Evolutionary conservation across 2,113 vertebrate genomes (phyloP).

Genomic region (Meles meles): DNA sequence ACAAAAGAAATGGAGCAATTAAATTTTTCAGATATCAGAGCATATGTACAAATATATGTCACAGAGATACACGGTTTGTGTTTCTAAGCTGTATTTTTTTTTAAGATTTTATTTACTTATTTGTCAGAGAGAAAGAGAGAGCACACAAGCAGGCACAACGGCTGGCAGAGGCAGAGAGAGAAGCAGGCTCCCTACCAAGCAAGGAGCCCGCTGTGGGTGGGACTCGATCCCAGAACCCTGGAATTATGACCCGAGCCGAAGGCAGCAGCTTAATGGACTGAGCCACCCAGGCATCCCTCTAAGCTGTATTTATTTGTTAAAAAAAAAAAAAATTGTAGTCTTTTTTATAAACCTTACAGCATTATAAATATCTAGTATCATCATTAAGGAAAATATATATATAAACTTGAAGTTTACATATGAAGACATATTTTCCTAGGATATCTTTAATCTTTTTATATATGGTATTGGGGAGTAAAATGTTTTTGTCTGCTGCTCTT

Average conservation of each 20-base stretch:
- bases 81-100: too few species aligned
- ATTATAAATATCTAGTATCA: neutral
- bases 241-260: too few species aligned
- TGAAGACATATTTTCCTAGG: neutral
- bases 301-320: neutral
- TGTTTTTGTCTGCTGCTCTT: neutral
- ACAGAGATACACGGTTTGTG: neutral
- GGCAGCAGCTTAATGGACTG: too few species aligned
- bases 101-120: too few species aligned
- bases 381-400: neutral
- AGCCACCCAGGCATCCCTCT: too few species aligned
- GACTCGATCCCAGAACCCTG: too few species aligned
- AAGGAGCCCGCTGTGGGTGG: too few species aligned
- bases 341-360: neutral
- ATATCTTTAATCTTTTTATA: neutral
- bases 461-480: neutral
- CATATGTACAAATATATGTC: neutral
- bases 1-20: neutral
- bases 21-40: neutral
- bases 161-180: too few species aligned
- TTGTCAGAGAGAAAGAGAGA: too few species aligned
- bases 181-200: too few species aligned
- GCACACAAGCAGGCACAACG: too few species aligned
- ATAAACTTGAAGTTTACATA: neutral
- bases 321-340: neutral